A percentile compares a stretch with the other conserved stretches of the same genome.
Evolutionary conservation across 1,140 invertebrate genomes (phyloP).

Genomic region (Thaumetopoea pityocampa): DNA sequence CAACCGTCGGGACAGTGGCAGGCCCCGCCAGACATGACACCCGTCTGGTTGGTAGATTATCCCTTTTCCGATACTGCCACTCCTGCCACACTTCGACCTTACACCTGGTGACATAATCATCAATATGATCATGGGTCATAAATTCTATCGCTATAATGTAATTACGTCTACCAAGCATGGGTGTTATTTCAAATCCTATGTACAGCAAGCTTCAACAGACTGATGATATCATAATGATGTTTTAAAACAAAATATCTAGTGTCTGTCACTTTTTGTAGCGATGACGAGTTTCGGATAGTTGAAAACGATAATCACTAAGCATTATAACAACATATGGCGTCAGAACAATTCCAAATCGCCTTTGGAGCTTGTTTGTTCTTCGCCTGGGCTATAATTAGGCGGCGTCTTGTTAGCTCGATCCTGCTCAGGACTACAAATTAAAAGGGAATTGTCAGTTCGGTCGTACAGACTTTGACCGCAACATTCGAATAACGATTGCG

Average conservation of each 20-base stretch:
- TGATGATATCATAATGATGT: constrained; percentile 3
- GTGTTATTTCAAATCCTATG: no score
- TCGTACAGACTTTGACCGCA: constrained; percentile 43
- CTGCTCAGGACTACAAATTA: constrained; percentile 67
- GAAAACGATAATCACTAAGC: neutral
- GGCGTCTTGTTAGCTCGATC: constrained; percentile 63
- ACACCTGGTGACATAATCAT: no score
- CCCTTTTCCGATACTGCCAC: no score
- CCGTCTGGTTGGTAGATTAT: no score
- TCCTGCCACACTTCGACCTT: no score
- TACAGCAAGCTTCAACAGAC: constrained; percentile 9
- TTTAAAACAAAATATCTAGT: neutral
- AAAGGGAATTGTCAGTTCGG: constrained; percentile 57
- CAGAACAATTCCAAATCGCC: constrained; percentile 45
- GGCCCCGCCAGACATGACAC: no score
- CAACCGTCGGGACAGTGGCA: no score
- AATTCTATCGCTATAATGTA: no score
- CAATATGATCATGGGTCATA: no score
- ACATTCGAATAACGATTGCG: constrained; percentile 69
- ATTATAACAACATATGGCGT: constrained; percentile 51
- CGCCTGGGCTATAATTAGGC: constrained; percentile 61
- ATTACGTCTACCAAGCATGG: no score
- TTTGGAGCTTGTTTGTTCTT: constrained; percentile 64
- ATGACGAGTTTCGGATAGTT: no score
- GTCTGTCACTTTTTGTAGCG: no score